These are phyloP conservation scores for Steinernema khuongi DNA, from an alignment of 1,140 invertebrate genomes.

Conservation along the genomic window DNA sequence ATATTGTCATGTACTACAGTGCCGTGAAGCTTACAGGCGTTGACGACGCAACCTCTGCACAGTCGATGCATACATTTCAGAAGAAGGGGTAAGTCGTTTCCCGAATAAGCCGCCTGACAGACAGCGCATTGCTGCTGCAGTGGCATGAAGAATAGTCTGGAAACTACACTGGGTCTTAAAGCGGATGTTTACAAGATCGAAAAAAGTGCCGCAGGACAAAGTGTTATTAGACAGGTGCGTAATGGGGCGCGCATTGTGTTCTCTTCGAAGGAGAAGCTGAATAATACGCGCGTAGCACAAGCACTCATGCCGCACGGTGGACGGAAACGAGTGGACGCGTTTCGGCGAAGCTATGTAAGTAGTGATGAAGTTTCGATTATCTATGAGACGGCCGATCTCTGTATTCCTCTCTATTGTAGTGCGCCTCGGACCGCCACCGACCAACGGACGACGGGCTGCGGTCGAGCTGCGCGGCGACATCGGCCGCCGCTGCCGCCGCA, in stretches of 20 bases:
- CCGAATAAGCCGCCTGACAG: neutral
- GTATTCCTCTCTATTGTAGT: neutral
- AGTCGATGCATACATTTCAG: neutral
- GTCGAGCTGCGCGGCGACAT: neutral
- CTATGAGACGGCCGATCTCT: neutral
- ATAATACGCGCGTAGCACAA: neutral
- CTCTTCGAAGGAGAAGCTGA: neutral
- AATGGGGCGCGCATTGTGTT: neutral
- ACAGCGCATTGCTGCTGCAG: conserved; percentile 6
- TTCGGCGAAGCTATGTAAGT: too few species aligned
- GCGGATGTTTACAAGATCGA: too few species aligned
- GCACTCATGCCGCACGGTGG: too few species aligned
- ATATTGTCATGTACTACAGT: neutral
- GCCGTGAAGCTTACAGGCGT: neutral
- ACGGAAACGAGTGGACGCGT: too few species aligned
- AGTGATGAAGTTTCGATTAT: neutral
- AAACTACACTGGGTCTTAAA: too few species aligned
- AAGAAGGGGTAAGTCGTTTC: neutral
- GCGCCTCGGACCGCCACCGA: neutral
- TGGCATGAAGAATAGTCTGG: too few species aligned
- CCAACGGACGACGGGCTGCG: neutral
- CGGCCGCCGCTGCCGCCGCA: neutral
- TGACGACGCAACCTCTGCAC: neutral
- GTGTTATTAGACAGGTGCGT: neutral
- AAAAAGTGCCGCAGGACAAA: too few species aligned